Conservation (phyloP, 1,140 invertebrate species). For the Papilio polytes region DNA sequence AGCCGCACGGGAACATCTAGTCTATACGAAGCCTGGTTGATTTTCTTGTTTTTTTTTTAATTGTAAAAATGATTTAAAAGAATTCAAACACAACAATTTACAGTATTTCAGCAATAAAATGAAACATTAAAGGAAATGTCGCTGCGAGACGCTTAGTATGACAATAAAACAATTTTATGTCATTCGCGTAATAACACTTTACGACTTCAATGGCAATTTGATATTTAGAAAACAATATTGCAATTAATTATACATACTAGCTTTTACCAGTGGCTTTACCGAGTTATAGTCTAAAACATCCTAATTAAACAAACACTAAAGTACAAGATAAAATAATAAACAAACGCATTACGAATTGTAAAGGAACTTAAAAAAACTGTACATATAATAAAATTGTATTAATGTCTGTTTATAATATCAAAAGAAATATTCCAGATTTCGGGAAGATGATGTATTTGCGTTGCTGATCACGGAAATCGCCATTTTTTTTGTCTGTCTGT, state of each 20-base stretch:
- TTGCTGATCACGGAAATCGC: no score
- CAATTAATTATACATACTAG: not conserved
- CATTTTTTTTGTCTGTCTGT: no score
- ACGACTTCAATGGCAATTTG: conserved; percentile 4
- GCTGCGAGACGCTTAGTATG: conserved; percentile 1
- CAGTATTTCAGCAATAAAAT: not conserved
- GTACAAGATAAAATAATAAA: no score
- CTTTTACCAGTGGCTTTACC: not conserved
- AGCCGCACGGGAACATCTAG: no score
- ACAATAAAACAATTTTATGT: conserved; percentile 20
- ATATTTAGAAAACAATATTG: conserved; percentile 22
- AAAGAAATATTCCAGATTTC: no score
- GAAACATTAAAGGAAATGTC: conserved; percentile 19
- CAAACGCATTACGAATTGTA: no score
- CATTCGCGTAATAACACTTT: conserved; percentile 7
- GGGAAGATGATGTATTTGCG: no score
- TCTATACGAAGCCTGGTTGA: not conserved
- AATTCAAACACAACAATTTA: conserved; percentile 16
- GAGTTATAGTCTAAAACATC: no score
- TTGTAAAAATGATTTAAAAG: not conserved
- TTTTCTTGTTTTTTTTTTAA: not conserved
- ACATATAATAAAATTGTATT: no score
- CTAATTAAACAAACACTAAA: no score
- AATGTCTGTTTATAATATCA: no score
- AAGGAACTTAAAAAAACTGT: no score